Evolutionary conservation across 37 sponge, comb jelly and placozoan species (phyloP).

Genomic region (Aphrocallistes beatrix): DNA sequence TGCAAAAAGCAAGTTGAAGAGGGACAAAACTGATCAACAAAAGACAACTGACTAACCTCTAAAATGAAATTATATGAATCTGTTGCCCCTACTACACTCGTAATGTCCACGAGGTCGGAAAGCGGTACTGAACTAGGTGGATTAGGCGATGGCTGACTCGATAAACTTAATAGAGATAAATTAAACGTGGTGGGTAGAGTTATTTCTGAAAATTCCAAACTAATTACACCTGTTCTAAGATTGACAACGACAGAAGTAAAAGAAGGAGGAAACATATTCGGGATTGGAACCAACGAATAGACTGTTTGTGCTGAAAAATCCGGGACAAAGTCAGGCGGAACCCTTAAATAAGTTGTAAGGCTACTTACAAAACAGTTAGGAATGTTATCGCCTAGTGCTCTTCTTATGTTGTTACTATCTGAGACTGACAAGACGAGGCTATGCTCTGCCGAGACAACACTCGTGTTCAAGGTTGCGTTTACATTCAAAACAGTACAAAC

Average conservation of each 20-base stretch:
- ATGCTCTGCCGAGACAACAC: background rate
- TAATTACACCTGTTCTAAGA: background rate
- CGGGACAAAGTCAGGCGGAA: background rate
- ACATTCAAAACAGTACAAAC: background rate
- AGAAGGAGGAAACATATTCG: background rate
- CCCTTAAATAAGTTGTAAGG: background rate
- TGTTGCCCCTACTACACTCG: background rate
- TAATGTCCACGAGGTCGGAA: background rate
- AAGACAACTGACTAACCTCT: background rate
- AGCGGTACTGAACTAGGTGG: background rate
- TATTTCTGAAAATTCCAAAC: background rate
- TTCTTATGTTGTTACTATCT: background rate
- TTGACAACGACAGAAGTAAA: background rate
- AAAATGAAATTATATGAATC: background rate
- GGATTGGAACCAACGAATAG: background rate
- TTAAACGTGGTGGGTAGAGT: background rate
- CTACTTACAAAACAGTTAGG: background rate
- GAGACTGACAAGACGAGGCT: background rate
- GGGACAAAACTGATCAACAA: background rate
- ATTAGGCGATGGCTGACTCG: background rate
- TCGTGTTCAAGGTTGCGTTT: background rate
- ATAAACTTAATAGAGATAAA: background rate
- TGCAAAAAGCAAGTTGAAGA: background rate
- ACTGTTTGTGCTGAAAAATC: background rate
- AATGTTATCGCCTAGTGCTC: background rate